These are phyloP conservation scores for Tetramorium alpestre DNA, from an alignment of 1,140 invertebrate genomes.

Conservation along the genomic window DNA sequence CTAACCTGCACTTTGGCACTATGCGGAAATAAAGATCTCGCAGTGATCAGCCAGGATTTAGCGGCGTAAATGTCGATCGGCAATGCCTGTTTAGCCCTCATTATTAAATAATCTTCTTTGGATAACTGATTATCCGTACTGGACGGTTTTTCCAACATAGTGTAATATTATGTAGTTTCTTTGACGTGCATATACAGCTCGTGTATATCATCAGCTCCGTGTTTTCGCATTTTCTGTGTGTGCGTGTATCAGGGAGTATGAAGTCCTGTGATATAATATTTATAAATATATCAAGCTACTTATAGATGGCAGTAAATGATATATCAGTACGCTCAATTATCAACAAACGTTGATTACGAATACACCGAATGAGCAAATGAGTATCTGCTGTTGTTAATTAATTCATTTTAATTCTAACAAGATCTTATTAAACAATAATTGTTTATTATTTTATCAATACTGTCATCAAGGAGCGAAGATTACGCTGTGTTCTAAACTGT, in stretches of 20 bases:
- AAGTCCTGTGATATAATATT: neutral
- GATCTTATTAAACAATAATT: too few species aligned
- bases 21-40: slow-evolving; percentile 93
- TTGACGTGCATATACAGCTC: neutral
- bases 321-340: too few species aligned
- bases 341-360: too few species aligned
- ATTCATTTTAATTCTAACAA: too few species aligned
- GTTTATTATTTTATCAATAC: too few species aligned
- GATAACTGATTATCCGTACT: slow-evolving; percentile 80
- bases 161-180: slow-evolving; percentile 22
- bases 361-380: too few species aligned
- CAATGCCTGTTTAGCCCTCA: slow-evolving; percentile 90
- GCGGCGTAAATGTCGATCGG: slow-evolving; percentile 91
- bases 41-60: slow-evolving; percentile 96
- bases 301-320: neutral
- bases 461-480: too few species aligned
- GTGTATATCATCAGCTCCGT: neutral
- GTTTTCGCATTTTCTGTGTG: neutral
- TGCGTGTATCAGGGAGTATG: too few species aligned
- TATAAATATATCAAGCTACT: neutral
- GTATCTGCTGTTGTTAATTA: too few species aligned
- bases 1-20: slow-evolving; percentile 93
- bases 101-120: slow-evolving; percentile 93
- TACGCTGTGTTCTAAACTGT: too few species aligned
- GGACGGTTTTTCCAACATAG: slow-evolving; percentile 81